Conservation (phyloP, 2,113 vertebrate species). For the Illadopsis cleaveri region DNA sequence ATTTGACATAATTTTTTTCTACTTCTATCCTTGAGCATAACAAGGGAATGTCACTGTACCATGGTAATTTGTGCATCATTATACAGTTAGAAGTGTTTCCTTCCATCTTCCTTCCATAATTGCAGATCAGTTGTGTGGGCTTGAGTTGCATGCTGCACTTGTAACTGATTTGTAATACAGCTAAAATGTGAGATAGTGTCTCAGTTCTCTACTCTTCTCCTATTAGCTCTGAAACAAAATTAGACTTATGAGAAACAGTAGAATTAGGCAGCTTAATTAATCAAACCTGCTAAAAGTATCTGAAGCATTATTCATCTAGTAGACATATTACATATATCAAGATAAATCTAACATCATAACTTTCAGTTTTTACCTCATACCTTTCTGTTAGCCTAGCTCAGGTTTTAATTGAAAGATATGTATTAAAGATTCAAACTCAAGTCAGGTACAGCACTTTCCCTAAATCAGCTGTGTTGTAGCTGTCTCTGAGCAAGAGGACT, state of each 20-base stretch:
- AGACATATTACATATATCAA: not conserved
- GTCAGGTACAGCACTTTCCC: not conserved
- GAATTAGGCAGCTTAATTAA: not conserved
- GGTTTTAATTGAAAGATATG: not conserved
- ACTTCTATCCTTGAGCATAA: not conserved
- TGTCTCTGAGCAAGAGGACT: not conserved
- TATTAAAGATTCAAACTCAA: not conserved
- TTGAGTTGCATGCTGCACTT: conserved; percentile 5
- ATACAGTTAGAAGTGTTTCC: not conserved
- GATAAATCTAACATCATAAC: not conserved
- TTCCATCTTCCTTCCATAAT: conserved; percentile 12
- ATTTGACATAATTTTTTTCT: not conserved
- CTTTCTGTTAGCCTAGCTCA: not conserved
- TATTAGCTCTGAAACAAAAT: conserved; percentile 13
- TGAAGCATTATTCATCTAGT: not conserved
- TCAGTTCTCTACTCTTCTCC: not conserved
- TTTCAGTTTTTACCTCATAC: not conserved
- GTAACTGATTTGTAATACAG: not conserved
- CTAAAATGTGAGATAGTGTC: not conserved
- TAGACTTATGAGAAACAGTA: not conserved
- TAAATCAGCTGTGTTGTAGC: not conserved
- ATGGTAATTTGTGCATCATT: not conserved
- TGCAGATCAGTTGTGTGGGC: not conserved
- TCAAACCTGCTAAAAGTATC: not conserved
- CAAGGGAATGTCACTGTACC: not conserved